Percentiles rank a stretch among this genome's conserved stretches.
These are phyloP conservation scores for Caenorhabditis remanei DNA, from an alignment of 1,140 invertebrate species.

Conservation along the genomic window DNA sequence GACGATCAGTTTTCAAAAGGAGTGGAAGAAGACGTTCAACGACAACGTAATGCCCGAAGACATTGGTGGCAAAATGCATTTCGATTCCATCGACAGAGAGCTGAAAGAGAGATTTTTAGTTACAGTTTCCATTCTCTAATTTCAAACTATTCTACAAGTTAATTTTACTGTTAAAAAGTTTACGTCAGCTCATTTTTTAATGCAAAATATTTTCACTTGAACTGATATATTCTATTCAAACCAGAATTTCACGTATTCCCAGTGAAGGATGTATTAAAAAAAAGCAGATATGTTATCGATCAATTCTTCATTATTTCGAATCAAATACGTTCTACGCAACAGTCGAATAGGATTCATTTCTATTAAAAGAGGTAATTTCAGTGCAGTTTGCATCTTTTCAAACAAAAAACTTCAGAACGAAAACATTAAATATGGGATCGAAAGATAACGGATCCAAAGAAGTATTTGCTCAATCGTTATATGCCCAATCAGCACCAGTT, in stretches of 20 bases:
- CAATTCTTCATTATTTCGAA: no score
- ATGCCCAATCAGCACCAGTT: background rate
- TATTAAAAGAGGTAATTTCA: background rate
- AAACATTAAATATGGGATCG: background rate
- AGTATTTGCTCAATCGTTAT: background rate
- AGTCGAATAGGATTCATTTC: background rate
- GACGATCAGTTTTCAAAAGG: conserved; percentile 18
- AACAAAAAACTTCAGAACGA: background rate
- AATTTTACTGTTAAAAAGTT: no score
- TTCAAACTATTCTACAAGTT: no score
- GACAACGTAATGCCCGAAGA: conserved; percentile 61
- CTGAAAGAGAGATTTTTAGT: conserved; percentile 18
- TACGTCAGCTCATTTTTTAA: no score
- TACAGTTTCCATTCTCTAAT: no score
- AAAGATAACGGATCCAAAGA: background rate
- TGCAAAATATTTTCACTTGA: no score
- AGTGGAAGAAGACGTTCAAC: conserved; percentile 61
- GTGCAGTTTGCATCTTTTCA: background rate
- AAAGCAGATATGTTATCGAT: background rate
- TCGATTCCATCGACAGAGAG: conserved; percentile 61
- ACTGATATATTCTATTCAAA: background rate
- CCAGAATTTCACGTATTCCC: background rate
- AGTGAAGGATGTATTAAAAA: background rate
- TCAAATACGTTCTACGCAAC: no score
- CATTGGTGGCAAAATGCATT: conserved; percentile 63